Evolutionary conservation across 2,113 vertebrate species (phyloP), one percentile per base, ranked within the genome.

Genomic region (Macroglossus sobrinus): DNA sequence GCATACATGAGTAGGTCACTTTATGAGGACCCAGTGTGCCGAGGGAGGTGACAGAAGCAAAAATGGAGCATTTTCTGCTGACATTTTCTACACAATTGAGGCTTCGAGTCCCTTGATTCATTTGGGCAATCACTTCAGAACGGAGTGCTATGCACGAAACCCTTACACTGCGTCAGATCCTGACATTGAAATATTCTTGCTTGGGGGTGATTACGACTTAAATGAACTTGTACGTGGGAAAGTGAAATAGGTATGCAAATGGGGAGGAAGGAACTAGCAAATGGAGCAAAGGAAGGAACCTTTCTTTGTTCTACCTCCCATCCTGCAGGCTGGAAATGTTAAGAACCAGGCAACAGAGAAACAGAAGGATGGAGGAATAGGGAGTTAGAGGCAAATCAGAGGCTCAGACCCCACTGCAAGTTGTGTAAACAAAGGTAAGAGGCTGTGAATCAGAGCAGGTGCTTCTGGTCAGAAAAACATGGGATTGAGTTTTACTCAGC

Each of bases 141-240:
- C 84, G 61, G 69, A n/a, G 12, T 57, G 43, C 40, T 75, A 33
- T 33, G 28, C 40, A 55, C 47, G 18, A 85, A 59, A 40, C 57
- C 55, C 33, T 89, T n/a, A n/a, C 38, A 47, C 16, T 7, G 18
- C 38, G 35, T 53, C 64, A 57, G 74, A 75, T 43, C 11, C 3
- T 89, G 75, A 95, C 43, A 45, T 1, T 78, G 80, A 94, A 85
- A 94, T 63, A 78, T 74, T 93, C 75, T 89, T 79, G 35, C 64
- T 75, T 66, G 53, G 5, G 38, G 64, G 4, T 6, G n/a, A 71
- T 33, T 63, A 93, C 55, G n/a, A 84, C 43, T 75, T 81, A 59
- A 91, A 64, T n/a, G 71, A 82, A 68, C 47, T 18, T 66, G n/a
- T 59, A 50, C 11, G 12, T 45, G n/a, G 61, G 13, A 57, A 79